Conservation (phyloP, 1,140 invertebrate genomes). For the Drosophila seguyi region DNA sequence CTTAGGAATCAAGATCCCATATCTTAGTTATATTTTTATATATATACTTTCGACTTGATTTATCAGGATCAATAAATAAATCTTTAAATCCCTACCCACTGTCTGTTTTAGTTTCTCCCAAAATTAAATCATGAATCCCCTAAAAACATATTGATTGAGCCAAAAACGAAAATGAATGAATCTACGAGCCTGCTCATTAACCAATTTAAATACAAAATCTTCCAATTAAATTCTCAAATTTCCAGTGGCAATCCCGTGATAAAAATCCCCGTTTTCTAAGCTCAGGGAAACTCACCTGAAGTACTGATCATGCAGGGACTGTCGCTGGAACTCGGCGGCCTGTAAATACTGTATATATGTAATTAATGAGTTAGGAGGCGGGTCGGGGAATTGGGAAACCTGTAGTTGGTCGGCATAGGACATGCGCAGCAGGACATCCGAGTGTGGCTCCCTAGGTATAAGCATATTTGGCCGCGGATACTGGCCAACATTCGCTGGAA, state of each 20-base stretch:
- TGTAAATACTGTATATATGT: conserved; percentile 85
- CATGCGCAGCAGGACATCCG: conserved; percentile 85
- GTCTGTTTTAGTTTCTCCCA: not conserved
- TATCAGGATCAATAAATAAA: not conserved
- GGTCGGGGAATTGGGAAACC: conserved; percentile 76
- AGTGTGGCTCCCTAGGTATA: conserved; percentile 85
- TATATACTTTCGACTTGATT: not conserved
- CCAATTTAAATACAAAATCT: not conserved
- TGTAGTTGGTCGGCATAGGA: conserved; percentile 85
- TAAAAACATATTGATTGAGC: too few species aligned
- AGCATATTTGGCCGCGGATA: conserved; percentile 85
- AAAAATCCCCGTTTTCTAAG: not conserved
- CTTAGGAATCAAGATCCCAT: not conserved
- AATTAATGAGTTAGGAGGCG: conserved; percentile 81
- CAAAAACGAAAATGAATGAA: too few species aligned
- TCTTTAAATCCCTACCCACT: too few species aligned
- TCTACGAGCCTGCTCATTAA: not conserved
- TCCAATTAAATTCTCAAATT: not conserved
- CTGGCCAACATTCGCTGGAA: conserved; percentile 85
- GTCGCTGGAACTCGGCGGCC: conserved; percentile 85
- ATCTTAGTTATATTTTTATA: not conserved
- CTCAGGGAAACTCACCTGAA: conserved; percentile 75
- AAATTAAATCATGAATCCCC: not conserved
- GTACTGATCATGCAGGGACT: conserved; percentile 85
- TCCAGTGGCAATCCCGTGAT: not conserved